Evolutionary conservation across 2,888 invertebrate genomes (phyloP).

Genomic region (Ceriagrion tenellum): DNA sequence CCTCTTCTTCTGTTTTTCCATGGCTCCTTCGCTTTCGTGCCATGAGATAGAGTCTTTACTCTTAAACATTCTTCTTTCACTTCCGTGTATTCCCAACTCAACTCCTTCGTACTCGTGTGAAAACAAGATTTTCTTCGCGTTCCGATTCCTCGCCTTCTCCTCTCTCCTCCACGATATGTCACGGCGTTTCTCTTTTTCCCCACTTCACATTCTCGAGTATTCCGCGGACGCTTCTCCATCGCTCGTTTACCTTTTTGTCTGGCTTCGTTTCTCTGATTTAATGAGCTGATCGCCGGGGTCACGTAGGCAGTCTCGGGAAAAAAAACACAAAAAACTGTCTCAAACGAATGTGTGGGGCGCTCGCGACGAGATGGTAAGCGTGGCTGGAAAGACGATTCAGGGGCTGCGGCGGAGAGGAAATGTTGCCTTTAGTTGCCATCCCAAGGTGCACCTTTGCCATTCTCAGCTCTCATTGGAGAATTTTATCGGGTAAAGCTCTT

Average conservation of each 20-base stretch:
- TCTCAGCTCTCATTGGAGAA: too few species aligned
- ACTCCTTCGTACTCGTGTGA: not conserved
- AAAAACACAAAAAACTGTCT: too few species aligned
- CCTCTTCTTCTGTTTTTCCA: not conserved
- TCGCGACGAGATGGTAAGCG: too few species aligned
- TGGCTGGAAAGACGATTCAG: not conserved
- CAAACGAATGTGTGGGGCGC: too few species aligned
- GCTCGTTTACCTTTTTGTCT: not conserved
- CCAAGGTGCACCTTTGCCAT: too few species aligned
- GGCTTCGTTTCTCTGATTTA: not conserved
- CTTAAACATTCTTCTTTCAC: too few species aligned
- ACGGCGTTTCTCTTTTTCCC: not conserved
- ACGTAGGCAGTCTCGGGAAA: not conserved
- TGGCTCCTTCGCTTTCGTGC: not conserved
- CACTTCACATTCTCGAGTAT: not conserved
- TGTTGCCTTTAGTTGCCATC: too few species aligned
- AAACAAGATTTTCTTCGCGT: not conserved
- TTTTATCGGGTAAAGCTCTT: too few species aligned
- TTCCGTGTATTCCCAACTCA: too few species aligned
- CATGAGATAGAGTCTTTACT: too few species aligned
- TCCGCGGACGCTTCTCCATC: not conserved
- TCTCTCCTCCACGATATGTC: not conserved
- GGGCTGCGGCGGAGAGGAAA: too few species aligned
- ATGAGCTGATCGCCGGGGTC: not conserved
- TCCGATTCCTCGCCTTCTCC: not conserved